Base-by-base conservation (phyloP, 2,888 invertebrate species). In the Thysanoteuthis rhombus region DNA sequence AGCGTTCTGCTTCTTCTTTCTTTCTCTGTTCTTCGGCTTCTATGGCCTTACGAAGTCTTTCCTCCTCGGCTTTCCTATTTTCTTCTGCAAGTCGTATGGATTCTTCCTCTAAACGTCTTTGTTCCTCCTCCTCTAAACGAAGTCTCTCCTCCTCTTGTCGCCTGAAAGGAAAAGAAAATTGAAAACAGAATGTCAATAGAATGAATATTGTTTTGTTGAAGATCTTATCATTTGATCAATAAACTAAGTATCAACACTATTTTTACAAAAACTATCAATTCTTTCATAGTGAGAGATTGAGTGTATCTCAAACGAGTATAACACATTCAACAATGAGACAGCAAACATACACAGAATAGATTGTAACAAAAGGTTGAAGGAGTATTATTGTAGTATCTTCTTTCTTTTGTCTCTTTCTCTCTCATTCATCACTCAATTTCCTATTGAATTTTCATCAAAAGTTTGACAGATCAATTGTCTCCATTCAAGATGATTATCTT, bases 41-140 rank as follows among this genome's bases (percentile, higher is more conserved):
- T 95, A 98, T 98, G 95, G 99, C 99, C 97, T 98, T 98, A 97
- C 98, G 98, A 94, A 99, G 98, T 95, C 99, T 98, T 97, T 99
- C 98, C 96, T 99, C 98, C 96, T 99, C 99, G 93, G 98, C 98
- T 94, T 98, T 97, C 39, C 98, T 98, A 96, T 99, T 98, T 96
- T 98, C 98, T 95, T 98, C 98, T 94, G 98, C 93, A 98, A 97
- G 94, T 90, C 96, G 95, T 52, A 96, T 94, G 94, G 98, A 98
- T 96, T 99, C 98, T 96, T 98, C 98, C 96, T 98, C 98, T 94
- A 98, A 98, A 92, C 98, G 97, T 93, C 98, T 97, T 96, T 99
- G 98, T 95, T 98, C 98, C 97, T 99, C 99, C 96, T 99, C 99
- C 96, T 99, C 99, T 94, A 98, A 97, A 93, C 97, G 97, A 95